Evolutionary conservation across 2,888 invertebrate genomes (phyloP).

Genomic region (Brachypalpus laphriformis): DNA sequence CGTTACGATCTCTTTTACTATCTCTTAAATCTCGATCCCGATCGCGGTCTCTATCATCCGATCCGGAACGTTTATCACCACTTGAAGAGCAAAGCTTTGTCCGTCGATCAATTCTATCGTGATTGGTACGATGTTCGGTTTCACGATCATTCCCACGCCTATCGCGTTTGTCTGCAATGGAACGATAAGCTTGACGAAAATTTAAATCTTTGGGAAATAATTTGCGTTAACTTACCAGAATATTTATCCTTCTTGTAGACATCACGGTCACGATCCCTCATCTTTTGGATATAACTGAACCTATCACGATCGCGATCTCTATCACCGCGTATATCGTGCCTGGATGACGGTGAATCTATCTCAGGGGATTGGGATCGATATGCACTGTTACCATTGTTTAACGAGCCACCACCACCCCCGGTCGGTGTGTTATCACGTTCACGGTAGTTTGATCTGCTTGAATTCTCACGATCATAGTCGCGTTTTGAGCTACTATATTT

Average conservation of each 20-base stretch:
- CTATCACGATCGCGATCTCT: slow-evolving; percentile 84
- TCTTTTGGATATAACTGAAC: slow-evolving; percentile 83
- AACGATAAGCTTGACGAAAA: background rate
- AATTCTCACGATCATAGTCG: slow-evolving; percentile 85
- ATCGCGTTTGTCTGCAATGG: slow-evolving; percentile 88
- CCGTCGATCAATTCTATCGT: slow-evolving; percentile 90
- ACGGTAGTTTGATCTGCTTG: slow-evolving; percentile 81
- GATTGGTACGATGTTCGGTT: slow-evolving; percentile 92
- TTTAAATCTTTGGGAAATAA: background rate
- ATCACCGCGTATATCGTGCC: slow-evolving; percentile 82
- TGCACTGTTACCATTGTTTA: slow-evolving; percentile 87
- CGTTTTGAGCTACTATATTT: slow-evolving; percentile 91
- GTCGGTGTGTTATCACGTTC: slow-evolving; percentile 82
- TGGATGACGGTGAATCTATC: slow-evolving; percentile 86
- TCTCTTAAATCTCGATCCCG: slow-evolving; percentile 81
- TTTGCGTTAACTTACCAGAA: slow-evolving; percentile 86
- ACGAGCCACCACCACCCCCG: slow-evolving; percentile 77
- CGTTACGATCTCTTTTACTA: slow-evolving; percentile 81
- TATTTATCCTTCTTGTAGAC: slow-evolving; percentile 96
- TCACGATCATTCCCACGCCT: slow-evolving; percentile 85
- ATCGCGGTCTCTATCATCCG: slow-evolving; percentile 82
- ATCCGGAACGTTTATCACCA: slow-evolving; percentile 82
- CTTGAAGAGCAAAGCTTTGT: slow-evolving; percentile 81
- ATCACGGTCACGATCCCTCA: slow-evolving; percentile 89
- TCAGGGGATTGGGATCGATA: slow-evolving; percentile 90